Evolutionary conservation across 2,797 vertebrate species (phyloP).

Genomic region (Platyrinchus mystaceus): DNA sequence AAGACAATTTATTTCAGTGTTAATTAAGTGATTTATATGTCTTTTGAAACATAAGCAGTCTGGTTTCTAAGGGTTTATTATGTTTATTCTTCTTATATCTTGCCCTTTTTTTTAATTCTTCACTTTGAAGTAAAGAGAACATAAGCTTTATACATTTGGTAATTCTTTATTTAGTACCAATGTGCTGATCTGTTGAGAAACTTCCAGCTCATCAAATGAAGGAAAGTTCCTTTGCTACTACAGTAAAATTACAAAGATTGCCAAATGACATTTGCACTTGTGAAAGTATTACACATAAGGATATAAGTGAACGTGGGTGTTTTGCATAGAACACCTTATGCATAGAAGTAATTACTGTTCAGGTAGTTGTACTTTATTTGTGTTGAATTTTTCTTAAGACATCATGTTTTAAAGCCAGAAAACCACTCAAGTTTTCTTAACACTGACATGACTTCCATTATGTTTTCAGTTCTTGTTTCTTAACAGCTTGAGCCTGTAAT

Average conservation of each 20-base stretch:
- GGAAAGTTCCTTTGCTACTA: neutral
- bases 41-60: neutral
- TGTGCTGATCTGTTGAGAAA: neutral
- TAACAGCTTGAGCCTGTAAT: neutral
- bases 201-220: neutral
- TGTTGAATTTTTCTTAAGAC: neutral
- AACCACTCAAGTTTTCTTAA: neutral
- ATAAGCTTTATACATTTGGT: neutral
- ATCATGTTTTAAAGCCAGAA: neutral
- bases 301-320: neutral
- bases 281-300: neutral
- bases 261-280: neutral
- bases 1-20: neutral
- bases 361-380: neutral
- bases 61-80: neutral
- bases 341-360: neutral
- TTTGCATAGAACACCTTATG: neutral
- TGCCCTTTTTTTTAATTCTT: neutral
- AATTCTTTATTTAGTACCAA: neutral
- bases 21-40: neutral
- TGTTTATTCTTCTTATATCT: neutral
- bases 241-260: neutral
- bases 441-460: neutral
- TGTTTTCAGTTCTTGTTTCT: neutral
- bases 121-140: neutral